Base-by-base conservation (phyloP, 1,140 invertebrate genomes). In the Apis dorsata region DNA sequence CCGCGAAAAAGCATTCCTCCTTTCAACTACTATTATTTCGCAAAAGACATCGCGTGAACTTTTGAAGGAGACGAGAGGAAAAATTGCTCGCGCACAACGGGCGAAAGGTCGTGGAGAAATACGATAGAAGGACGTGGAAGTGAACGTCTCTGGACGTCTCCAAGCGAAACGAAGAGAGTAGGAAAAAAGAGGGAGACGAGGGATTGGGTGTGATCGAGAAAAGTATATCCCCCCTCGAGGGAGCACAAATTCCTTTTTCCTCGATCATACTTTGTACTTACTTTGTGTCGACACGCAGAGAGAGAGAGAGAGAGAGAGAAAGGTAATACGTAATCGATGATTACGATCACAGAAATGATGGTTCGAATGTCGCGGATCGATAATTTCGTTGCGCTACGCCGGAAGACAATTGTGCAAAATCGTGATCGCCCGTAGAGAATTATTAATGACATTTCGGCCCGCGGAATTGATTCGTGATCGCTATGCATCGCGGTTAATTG, bases 61-160 rank as follows among this genome's bases (percentile, higher is more conserved):
- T 87, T 88, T 87, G 86, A 84, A 63, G 55, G 12, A 57, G 72
- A 51, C 34, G 44, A 53, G 68, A 57, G 70, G 59, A 86, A 85
- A 88, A 88, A 85, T 78, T 60, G 34, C 78, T 44, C 34, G 34
- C 34, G 5, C 34, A 7, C 34, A 44, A 65, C 49, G 62, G 34
- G 69, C 86, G 63, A 88, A 88, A 88, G 83, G 85, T 88, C 79
- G 78, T 72, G 44, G 77, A 62, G 75, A 85, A 24, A 73, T 63
- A 81, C 69, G 80, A 81, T 80, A 79, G 72, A 68, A 83, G 63
- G 77, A 83, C 51, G 53, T 60, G 73, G 76, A 87, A 87, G 87
- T 87, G 86, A 88, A 88, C 76, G 83, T 85, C 79, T 87, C 75
- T 84, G 63, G 69, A 81, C 65, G 69, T 79, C n/a, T 62, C 15